A percentile compares a stretch with the other conserved stretches of the same genome.
These are phyloP conservation scores for Melieria crassipennis DNA, from an alignment of 2,888 invertebrate species.

Conservation along the genomic window DNA sequence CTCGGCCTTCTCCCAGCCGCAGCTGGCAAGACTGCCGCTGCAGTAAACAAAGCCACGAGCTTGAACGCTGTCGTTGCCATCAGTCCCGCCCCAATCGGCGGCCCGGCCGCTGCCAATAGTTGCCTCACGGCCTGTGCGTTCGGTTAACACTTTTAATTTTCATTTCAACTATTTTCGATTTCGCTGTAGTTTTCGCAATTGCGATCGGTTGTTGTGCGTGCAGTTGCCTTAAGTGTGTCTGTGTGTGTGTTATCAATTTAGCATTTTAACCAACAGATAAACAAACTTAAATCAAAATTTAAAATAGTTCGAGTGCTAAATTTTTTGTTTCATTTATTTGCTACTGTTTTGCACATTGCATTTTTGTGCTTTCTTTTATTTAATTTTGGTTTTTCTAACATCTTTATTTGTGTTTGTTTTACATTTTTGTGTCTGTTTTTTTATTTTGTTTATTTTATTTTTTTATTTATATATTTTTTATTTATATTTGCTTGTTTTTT, in stretches of 20 bases:
- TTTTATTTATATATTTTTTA: background rate
- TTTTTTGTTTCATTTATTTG: background rate
- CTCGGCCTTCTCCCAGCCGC: no score
- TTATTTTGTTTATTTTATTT: background rate
- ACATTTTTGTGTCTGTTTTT: background rate
- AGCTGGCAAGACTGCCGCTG: no score
- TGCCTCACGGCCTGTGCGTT: no score
- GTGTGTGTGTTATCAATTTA: slow-evolving; percentile 13
- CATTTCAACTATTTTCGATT: slow-evolving; percentile 17
- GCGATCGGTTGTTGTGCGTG: background rate
- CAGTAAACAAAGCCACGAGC: no score
- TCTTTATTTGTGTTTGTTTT: background rate
- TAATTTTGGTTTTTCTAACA: background rate
- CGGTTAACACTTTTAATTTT: slow-evolving; percentile 17
- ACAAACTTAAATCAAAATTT: slow-evolving; percentile 18
- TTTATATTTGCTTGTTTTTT: background rate
- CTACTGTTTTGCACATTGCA: background rate
- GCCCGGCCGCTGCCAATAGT: no score
- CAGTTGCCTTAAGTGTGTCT: slow-evolving; percentile 18
- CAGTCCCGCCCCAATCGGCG: no score
- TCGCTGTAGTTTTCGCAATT: no score
- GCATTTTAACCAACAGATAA: slow-evolving; percentile 1
- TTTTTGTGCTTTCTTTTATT: background rate
- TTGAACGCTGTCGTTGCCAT: no score
- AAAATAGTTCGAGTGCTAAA: background rate